Evolutionary conservation across 35 echinoderm and acorn worm species (phyloP), one percentile per base, ranked within the genome.

Genomic region (Anneissia japonica): DNA sequence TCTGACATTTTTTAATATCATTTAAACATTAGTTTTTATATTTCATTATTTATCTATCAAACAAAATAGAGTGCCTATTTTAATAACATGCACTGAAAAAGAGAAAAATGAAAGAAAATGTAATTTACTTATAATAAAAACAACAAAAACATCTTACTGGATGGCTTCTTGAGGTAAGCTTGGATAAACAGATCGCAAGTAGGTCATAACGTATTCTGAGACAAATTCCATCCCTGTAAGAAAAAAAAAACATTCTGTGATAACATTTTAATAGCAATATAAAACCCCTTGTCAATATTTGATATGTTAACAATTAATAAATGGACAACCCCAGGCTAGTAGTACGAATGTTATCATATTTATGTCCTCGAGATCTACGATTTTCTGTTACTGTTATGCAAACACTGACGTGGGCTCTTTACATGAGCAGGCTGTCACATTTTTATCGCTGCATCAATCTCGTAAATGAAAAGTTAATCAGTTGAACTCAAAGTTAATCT

Each of bases 161-260:
- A 93, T 74, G 11, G 84, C 94, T 39, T 93, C 85, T 17, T 90
- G 76, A 26, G 94, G 94, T 46, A 93, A 64, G 34, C 81, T 90
- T 51, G 91, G 94, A 73, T 88, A 90, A 7, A 92, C 81, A 84
- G 73, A 76, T 28, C 83, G 77, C 43, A 97, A 87, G 81, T 87
- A 97, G 16, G 83, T 45, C 75, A 76, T 77, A 75, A 97, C 82
- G 77, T 97, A 97, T 39, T 88, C 88, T 19, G 91, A 93, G n/a
- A 75, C 45, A 88, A 97, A 93, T 32, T 88, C 84, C 30, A 29
- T 72, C n/a, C 94, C 94, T 97, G 86, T 2, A 34, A 39, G 31
- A 38, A 75, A 85, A 35, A 77, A 43, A 23, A 45, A 39, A 6
- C 12, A 3, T 23, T 79, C 51, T 19, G 51, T 64, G 51, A 64